Conservation (phyloP, 2,797 vertebrate genomes). For the Erithacus rubecula region DNA sequence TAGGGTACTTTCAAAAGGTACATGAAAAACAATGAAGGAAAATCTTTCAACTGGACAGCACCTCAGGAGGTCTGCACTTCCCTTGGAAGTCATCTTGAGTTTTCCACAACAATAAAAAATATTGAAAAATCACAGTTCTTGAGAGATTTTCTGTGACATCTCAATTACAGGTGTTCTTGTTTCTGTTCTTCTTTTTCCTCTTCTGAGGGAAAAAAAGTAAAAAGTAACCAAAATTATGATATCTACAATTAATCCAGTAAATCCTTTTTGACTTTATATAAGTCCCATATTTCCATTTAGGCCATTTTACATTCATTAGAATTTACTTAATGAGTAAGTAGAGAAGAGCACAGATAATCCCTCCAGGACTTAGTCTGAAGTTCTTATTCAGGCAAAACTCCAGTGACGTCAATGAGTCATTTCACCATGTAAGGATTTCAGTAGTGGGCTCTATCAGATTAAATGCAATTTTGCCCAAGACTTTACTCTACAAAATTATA, state of each 20-base stretch:
- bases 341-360: slow-evolving; percentile 37
- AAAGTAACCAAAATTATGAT: neutral
- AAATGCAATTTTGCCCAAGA: slow-evolving; percentile 19
- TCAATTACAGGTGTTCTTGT: neutral
- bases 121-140: neutral
- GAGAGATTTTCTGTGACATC: neutral
- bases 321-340: slow-evolving; percentile 19
- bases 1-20: neutral
- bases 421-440: neutral
- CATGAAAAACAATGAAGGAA: neutral
- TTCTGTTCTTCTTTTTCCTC: neutral
- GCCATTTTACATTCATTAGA: neutral
- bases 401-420: neutral
- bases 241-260: neutral
- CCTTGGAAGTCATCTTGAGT: neutral
- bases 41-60: neutral
- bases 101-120: neutral
- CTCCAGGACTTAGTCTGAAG: neutral
- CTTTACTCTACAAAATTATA: slow-evolving; percentile 35
- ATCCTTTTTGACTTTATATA: neutral
- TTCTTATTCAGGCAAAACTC: neutral
- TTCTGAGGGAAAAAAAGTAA: neutral
- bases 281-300: neutral
- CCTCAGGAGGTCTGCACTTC: neutral
- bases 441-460: neutral